A percentile compares a stretch with the other conserved stretches of the same genome.
Evolutionary conservation across 30 jellyfish, hydroid and myxozoan species (phyloP).

Genomic region (Turritopsis dohrnii): DNA sequence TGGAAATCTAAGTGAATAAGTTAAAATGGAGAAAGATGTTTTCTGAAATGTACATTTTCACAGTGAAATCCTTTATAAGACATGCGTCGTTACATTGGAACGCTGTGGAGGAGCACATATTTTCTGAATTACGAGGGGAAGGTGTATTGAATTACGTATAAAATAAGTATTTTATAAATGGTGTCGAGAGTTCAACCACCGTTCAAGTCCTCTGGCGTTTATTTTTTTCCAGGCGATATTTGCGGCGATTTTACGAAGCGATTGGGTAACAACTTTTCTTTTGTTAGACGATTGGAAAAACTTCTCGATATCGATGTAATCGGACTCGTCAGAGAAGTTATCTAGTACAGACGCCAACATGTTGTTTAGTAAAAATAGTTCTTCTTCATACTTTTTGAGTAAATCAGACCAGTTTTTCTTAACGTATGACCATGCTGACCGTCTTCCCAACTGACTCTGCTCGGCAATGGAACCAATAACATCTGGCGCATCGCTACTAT

Average conservation of each 20-base stretch:
- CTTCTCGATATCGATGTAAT: conserved; percentile 44
- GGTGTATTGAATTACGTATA: background rate
- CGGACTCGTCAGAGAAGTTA: conserved; percentile 33
- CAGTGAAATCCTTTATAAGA: too few species aligned
- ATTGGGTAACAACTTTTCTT: conserved; percentile 19
- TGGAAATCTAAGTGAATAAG: too few species aligned
- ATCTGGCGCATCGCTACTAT: conserved; percentile 26
- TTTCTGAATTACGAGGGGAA: too few species aligned
- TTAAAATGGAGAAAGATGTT: too few species aligned
- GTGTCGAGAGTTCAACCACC: conserved; percentile 4
- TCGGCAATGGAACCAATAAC: conserved; percentile 43
- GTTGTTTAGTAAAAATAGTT: conserved; percentile 23
- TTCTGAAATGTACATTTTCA: too few species aligned
- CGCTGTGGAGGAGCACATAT: too few species aligned
- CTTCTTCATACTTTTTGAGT: conserved; percentile 30
- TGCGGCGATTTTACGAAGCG: conserved; percentile 31
- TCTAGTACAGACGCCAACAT: conserved; percentile 43
- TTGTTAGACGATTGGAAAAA: conserved; percentile 26
- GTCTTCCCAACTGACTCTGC: conserved; percentile 56
- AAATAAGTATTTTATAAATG: background rate
- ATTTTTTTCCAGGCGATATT: conserved; percentile 53
- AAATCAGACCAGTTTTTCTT: conserved; percentile 40
- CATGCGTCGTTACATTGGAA: too few species aligned
- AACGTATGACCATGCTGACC: conserved; percentile 57
- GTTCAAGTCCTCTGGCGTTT: conserved; percentile 5